Conservation (phyloP, 2,888 invertebrate genomes). For the Oxyteleia sp. region DNA sequence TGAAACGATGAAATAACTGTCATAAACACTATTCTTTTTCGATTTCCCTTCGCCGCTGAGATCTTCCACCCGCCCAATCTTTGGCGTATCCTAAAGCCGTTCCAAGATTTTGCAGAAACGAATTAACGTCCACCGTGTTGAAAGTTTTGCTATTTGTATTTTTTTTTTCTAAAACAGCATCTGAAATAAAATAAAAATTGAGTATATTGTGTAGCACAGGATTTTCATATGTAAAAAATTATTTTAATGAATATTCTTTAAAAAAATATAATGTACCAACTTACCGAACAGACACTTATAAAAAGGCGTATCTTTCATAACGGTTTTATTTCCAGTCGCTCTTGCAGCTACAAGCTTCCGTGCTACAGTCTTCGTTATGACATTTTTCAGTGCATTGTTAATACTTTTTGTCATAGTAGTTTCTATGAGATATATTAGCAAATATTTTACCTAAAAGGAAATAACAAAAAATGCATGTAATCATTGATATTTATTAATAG, state of each 20-base stretch:
- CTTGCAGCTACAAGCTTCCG: not conserved
- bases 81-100: constrained; percentile 11
- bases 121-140: not conserved
- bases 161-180: constrained; percentile 4
- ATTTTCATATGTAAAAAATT: too few species aligned
- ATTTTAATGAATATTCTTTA: not conserved
- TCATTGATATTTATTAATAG: too few species aligned
- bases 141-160: not conserved
- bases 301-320: not conserved
- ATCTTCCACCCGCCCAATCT: constrained; percentile 6
- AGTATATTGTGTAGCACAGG: not conserved
- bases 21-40: too few species aligned
- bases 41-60: not conserved
- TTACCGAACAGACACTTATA: constrained; percentile 1
- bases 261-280: not conserved
- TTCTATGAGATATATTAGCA: not conserved
- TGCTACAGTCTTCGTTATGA: not conserved
- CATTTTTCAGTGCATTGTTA: not conserved
- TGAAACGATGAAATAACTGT: too few species aligned
- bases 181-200: constrained; percentile 2
- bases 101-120: not conserved
- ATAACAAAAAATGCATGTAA: not conserved
- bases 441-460: not conserved
- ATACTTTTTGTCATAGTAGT: not conserved
- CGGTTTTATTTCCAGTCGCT: not conserved